Base-by-base conservation (phyloP, 2,888 invertebrate species). In the Azorinus chamasolen region DNA sequence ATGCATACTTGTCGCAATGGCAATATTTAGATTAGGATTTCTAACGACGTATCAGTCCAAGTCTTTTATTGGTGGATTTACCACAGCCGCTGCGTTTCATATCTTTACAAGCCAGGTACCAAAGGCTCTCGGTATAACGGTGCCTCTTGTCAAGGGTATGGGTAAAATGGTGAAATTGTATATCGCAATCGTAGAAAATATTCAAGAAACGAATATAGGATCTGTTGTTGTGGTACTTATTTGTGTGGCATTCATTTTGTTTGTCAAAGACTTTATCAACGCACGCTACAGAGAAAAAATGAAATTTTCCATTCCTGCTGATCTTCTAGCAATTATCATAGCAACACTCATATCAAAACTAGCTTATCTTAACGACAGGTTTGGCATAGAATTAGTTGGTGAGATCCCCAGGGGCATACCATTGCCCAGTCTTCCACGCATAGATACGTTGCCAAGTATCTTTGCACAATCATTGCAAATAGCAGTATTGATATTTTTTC, bases 201-300 rank as follows among this genome's bases (percentile, higher is more conserved):
- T 96, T 75, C 85, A 93, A 1, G 86, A 94, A 18, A 93, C 95
- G 10, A 96, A 97, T 92, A 90, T 94, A 83, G 94, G 95, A 0
- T 95, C 97, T 0, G 91, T 96, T 24, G 91, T 95, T 24, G 94
- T 96, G 51, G 96, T 97, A 0, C 81, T 94, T 18, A 93, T 96
- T 46, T 94, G 96, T 1, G 95, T 96, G 55, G 84, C 95, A 25
- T 88, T 95, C 59, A 94, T 96, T 39, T 93, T 95, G 0, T 85
- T 96, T 37, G 90, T 92, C 16, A 90, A 90, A 66, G 93, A 94
- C 61, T 78, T 73, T 57, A 78, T 91, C 27, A 91, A 90, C 66
- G 84, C 87, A 58, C 78, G 84, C 18, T 90, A 77, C 65, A 85
- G 82, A 39, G 53, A 75, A 12, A 89, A 83, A 72, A 77, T 90